Conservation (phyloP, 2,888 invertebrate species). For the Melieria omissa region DNA sequence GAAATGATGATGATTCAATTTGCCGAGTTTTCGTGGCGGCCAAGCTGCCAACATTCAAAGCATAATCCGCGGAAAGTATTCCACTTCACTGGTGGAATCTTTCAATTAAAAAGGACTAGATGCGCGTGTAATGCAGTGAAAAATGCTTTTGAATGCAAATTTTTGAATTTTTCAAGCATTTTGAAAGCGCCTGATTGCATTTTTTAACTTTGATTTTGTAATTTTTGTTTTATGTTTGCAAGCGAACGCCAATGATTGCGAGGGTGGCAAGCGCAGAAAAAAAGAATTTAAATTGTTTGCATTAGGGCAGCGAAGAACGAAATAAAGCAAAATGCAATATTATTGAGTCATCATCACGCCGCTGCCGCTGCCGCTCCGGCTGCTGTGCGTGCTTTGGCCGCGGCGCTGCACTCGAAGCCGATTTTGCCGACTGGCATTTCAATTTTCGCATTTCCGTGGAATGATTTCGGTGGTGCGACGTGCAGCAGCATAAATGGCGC, state of each 20-base stretch:
- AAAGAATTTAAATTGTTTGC: constrained; percentile 21
- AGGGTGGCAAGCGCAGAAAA: constrained; percentile 18
- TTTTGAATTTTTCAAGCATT: constrained; percentile 4
- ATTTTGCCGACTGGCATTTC: constrained; percentile 12
- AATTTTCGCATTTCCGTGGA: constrained; percentile 25
- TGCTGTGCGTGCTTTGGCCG: too few relatives aligned
- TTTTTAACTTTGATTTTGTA: constrained; percentile 45
- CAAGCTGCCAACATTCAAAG: too few relatives aligned
- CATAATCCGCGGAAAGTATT: too few relatives aligned
- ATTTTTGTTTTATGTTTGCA: constrained; percentile 14
- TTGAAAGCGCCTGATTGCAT: constrained; percentile 45
- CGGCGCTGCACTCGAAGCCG: background rate
- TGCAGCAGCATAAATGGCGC: background rate
- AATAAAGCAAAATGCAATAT: constrained; percentile 12
- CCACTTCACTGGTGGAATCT: too few relatives aligned
- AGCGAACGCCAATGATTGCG: constrained; percentile 6
- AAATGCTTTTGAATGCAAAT: constrained; percentile 34
- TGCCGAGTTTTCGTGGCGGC: too few relatives aligned
- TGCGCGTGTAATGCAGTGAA: background rate
- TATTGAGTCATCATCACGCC: constrained; percentile 15
- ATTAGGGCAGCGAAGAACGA: constrained; percentile 25
- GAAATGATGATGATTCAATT: too few relatives aligned
- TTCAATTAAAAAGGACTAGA: too few relatives aligned
- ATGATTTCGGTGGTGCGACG: constrained; percentile 6
- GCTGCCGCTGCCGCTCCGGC: background rate